Percentiles rank a stretch among this genome's conserved stretches.
These are phyloP conservation scores for Magallana angulata DNA, from an alignment of 1,140 invertebrate species.

Conservation along the genomic window DNA sequence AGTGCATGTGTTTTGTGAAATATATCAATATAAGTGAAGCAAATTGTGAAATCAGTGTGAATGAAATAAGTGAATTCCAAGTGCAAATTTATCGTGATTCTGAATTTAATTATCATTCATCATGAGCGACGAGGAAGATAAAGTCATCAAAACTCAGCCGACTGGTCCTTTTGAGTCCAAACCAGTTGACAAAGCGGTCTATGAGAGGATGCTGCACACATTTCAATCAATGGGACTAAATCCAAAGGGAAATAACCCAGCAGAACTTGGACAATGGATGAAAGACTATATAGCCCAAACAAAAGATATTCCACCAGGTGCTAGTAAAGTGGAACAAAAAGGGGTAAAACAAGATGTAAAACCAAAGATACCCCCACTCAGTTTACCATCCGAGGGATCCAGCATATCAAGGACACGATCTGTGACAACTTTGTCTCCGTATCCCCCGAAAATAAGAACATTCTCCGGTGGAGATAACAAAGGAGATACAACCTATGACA, in stretches of 20 bases:
- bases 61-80: too few relatives aligned
- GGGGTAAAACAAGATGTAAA: not conserved
- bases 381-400: too few relatives aligned
- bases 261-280: not conserved
- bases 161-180: not conserved
- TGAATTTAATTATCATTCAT: not conserved
- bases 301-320: too few relatives aligned
- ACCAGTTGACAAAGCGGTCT: not conserved
- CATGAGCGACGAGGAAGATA: not conserved
- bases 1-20: not conserved
- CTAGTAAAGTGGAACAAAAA: too few relatives aligned
- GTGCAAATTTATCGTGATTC: too few relatives aligned
- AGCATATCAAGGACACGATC: too few relatives aligned
- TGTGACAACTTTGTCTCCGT: not conserved
- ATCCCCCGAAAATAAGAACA: not conserved
- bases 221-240: not conserved
- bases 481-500: conserved; percentile 44
- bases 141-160: not conserved
- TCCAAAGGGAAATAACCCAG: not conserved
- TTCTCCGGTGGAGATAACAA: conserved; percentile 3
- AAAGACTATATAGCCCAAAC: too few relatives aligned
- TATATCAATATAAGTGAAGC: not conserved
- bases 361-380: not conserved
- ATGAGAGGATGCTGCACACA: not conserved
- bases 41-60: too few relatives aligned